Conservation (phyloP, 2,113 vertebrate species). For the Grus americana region DNA sequence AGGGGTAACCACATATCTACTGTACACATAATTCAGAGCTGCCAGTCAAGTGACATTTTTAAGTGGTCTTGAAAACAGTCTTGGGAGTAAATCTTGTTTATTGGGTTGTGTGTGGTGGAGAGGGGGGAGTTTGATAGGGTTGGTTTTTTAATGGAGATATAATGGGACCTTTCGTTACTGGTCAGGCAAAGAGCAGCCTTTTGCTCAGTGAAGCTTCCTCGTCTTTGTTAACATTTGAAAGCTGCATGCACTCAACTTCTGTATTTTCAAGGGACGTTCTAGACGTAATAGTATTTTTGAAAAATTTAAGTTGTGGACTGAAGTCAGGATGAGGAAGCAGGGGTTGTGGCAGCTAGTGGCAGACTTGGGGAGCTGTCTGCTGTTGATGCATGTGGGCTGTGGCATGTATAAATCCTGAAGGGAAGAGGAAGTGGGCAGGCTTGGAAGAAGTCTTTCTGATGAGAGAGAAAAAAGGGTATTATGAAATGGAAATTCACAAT, state of each 20-base stretch:
- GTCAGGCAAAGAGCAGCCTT: background rate
- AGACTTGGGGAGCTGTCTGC: background rate
- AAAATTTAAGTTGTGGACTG: background rate
- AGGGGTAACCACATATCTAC: background rate
- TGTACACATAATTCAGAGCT: background rate
- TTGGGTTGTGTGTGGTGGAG: background rate
- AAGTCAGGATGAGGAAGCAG: background rate
- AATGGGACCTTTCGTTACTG: background rate
- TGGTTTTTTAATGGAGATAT: background rate
- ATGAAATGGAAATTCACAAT: background rate
- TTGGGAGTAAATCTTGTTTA: background rate
- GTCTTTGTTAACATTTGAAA: background rate
- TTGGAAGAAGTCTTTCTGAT: background rate
- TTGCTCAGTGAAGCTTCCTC: background rate
- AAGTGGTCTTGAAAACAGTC: background rate
- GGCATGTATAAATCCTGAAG: background rate
- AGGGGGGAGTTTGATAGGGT: background rate
- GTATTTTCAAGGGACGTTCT: background rate
- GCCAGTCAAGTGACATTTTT: background rate
- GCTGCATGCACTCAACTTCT: background rate
- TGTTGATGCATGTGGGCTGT: background rate
- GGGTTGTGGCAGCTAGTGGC: background rate
- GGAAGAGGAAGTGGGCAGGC: background rate
- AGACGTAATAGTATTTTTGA: background rate
- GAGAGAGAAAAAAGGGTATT: background rate